Base-by-base conservation (phyloP, 1,140 invertebrate species). In the Saccostrea glomerata region DNA sequence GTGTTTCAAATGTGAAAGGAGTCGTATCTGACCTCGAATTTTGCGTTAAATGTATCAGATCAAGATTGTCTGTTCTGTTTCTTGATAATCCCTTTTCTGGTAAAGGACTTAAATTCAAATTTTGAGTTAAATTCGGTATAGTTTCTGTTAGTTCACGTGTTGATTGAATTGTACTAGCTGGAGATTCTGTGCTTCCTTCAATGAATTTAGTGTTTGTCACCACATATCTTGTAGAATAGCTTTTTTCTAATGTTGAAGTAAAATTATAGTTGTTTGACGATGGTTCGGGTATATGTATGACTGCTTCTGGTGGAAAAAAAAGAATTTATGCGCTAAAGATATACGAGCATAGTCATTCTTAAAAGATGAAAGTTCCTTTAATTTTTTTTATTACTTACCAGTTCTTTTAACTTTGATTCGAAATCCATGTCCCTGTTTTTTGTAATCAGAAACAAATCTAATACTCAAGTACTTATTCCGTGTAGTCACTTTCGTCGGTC, bases 391-490 rank as follows among this genome's bases (percentile, higher is more conserved):
- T 63, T 63, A 63, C 58, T 77, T 77, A 77, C 70, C 25, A 12
- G 25, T 2, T 36, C 1, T 77, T 77, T 77, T 36, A 7, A 77
- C 70, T 77, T 77, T 30, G 25, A 77, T 77, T 7, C 23, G 15
- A 77, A 77, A 77, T 77, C 70, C 70, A 30, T 13, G 9, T 77
- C 70, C 70, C 70, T 77, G 70, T 4, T 36, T 77, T 77, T 77
- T 77, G 30, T 4, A 77, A 77, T 77, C 70, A 30, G 70, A 77
- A 11, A 77, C 25, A 77, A 77, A 77, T 36, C 23, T 0, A 77
- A 77, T 77, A 30, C 30, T 77, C 25, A 77, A 25, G 36, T 25
- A 13, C 2, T 77, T 77, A 2, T 77, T 25, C 15, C 15, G 13
- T 15, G 70, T 77, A 17, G 12, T 77, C 15, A 77, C 15, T 13